Evolutionary conservation across 1,140 invertebrate species (phyloP).

Genomic region (Teleogryllus occipitalis): DNA sequence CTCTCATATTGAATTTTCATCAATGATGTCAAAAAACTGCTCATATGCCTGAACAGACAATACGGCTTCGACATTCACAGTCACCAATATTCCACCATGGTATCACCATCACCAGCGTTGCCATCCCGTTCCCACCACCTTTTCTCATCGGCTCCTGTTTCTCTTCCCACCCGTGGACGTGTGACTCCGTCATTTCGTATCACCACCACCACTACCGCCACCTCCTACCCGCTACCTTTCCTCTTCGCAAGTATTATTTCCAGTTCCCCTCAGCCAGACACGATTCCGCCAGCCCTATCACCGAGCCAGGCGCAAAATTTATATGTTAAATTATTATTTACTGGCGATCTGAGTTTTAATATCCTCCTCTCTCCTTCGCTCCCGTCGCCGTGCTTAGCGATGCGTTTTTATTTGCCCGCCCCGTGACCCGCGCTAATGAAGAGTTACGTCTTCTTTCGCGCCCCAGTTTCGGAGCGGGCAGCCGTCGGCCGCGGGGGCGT

Average conservation of each 20-base stretch:
- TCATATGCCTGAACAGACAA: too few relatives aligned
- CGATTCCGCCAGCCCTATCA: background rate
- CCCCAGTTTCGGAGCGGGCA: too few relatives aligned
- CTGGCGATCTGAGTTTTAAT: background rate
- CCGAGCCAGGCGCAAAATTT: background rate
- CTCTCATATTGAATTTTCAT: too few relatives aligned
- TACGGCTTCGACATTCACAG: too few relatives aligned
- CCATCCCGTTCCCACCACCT: too few relatives aligned
- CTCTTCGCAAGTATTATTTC: background rate
- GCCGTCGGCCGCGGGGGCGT: background rate
- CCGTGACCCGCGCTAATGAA: background rate
- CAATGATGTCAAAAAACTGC: too few relatives aligned
- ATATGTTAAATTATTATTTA: conserved; percentile 2
- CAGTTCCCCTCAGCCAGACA: background rate
- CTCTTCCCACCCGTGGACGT: too few relatives aligned
- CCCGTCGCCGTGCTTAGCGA: background rate
- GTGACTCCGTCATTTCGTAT: background rate
- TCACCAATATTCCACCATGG: too few relatives aligned
- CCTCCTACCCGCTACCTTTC: background rate
- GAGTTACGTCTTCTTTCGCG: background rate
- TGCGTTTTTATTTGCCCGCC: background rate
- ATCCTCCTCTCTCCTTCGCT: background rate
- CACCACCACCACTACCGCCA: background rate
- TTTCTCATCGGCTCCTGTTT: too few relatives aligned
- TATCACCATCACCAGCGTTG: too few relatives aligned